Percentiles rank a stretch among this genome's conserved stretches.
Evolutionary conservation across 1,140 invertebrate species (phyloP).

Genomic region (Lasioglossum albipes): DNA sequence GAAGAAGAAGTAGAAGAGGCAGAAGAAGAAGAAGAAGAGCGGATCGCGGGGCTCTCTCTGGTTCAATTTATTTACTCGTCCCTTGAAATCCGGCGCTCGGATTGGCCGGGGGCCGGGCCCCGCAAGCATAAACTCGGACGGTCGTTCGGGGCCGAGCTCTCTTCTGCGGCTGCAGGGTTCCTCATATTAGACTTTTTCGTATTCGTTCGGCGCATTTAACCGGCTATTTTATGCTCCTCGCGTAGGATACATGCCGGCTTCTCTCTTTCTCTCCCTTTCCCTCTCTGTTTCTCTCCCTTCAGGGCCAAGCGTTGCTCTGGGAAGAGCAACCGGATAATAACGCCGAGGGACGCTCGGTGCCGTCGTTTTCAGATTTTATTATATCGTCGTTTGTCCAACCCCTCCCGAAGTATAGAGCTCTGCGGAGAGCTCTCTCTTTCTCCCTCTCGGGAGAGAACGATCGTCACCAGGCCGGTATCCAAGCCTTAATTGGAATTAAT

Average conservation of each 20-base stretch:
- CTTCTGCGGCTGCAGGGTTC: constrained; percentile 29
- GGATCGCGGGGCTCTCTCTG: constrained; percentile 32
- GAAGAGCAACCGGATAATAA: constrained; percentile 69
- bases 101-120: constrained; percentile 51
- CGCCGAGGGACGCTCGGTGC: constrained; percentile 62
- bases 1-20: constrained; percentile 26
- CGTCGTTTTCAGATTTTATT: constrained; percentile 75
- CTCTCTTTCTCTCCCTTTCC: too few relatives aligned
- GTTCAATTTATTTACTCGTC: constrained; percentile 66
- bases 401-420: constrained; percentile 7
- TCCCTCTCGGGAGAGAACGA: background rate
- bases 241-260: constrained; percentile 26
- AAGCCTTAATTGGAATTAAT: constrained; percentile 62
- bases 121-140: constrained; percentile 58
- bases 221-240: constrained; percentile 63
- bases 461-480: constrained; percentile 13
- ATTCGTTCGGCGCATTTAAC: constrained; percentile 64
- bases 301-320: constrained; percentile 30
- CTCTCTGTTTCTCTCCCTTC: background rate
- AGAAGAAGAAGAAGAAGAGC: background rate
- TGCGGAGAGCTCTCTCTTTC: background rate
- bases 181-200: constrained; percentile 65
- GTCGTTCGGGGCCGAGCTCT: constrained; percentile 34
- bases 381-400: constrained; percentile 53
- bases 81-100: constrained; percentile 49